Percentiles rank a stretch among this genome's conserved stretches.
Evolutionary conservation across 2,113 vertebrate species (phyloP).

Genomic region (Centropus unirufus): DNA sequence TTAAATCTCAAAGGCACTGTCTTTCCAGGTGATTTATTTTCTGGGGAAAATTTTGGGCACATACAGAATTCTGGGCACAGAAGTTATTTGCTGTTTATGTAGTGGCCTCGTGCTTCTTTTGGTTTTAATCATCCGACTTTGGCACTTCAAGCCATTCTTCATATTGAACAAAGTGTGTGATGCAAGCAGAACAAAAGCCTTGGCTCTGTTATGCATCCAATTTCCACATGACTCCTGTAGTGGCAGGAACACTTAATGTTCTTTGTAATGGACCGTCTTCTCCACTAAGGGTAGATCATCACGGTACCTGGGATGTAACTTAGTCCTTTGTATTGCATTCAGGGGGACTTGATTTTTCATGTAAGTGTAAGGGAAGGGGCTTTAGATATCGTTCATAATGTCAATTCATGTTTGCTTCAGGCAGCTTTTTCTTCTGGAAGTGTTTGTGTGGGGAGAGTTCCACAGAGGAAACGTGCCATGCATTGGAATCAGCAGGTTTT

Average conservation of each 20-base stretch:
- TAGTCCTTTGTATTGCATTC: not conserved
- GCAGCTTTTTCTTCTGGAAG: constrained; percentile 94
- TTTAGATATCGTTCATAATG: not conserved
- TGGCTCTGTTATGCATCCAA: not conserved
- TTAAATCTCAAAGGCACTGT: not conserved
- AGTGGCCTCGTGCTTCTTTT: not conserved
- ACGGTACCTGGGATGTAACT: not conserved
- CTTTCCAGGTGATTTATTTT: not conserved
- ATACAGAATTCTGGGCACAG: not conserved
- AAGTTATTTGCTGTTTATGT: not conserved
- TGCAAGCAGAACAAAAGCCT: not conserved
- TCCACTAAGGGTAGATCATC: not conserved
- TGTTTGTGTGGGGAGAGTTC: constrained; percentile 88
- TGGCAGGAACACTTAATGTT: not conserved
- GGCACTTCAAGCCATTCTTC: not conserved
- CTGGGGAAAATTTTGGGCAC: not conserved
- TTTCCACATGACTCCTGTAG: not conserved
- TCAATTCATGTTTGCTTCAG: constrained; percentile 69
- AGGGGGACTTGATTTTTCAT: not conserved
- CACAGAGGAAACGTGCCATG: constrained; percentile 82
- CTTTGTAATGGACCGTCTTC: not conserved
- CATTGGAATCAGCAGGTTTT: constrained; percentile 85
- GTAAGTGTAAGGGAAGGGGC: not conserved
- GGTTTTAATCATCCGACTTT: not conserved
- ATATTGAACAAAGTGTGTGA: not conserved